A percentile compares a stretch with the other conserved stretches of the same genome.
phyloP scores from a whole-genome alignment of 2,888 invertebrate genomes.

The Abrostola triplasia region DNA sequence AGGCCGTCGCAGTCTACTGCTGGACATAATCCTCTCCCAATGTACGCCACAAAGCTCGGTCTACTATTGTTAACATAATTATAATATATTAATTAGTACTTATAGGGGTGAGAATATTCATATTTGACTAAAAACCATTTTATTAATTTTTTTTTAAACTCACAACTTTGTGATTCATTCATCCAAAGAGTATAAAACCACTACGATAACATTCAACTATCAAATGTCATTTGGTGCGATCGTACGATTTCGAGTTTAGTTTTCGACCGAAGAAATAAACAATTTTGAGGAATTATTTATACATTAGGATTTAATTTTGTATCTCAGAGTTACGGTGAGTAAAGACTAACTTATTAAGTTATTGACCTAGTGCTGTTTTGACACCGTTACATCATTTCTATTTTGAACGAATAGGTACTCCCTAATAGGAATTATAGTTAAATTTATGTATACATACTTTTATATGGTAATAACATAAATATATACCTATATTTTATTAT shows the following conservation, averaged over 20 bases:
- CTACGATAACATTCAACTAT: too few relatives aligned
- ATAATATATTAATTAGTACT: too few relatives aligned
- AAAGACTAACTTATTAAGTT: background rate
- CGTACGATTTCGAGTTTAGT: too few relatives aligned
- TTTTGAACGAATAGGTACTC: slow-evolving; percentile 32
- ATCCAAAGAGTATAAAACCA: too few relatives aligned
- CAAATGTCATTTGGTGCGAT: too few relatives aligned
- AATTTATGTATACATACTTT: background rate
- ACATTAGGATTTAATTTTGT: background rate
- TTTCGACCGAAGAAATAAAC: too few relatives aligned
- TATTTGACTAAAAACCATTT: background rate
- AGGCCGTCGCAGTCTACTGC: too few relatives aligned
- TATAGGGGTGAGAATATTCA: too few relatives aligned
- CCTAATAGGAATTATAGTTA: slow-evolving; percentile 13
- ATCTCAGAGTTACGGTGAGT: slow-evolving; percentile 22
- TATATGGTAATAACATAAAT: too few relatives aligned
- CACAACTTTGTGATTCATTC: background rate
- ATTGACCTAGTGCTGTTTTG: slow-evolving; percentile 55
- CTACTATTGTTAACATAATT: too few relatives aligned
- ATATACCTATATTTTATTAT: slow-evolving; percentile 43
- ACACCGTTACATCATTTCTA: slow-evolving; percentile 76
- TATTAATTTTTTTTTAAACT: background rate
- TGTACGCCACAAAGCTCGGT: too few relatives aligned
- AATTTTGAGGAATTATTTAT: background rate
- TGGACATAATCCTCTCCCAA: too few relatives aligned